Evolutionary conservation across 2,888 invertebrate genomes (phyloP).

Genomic region (Diaphora mendica): DNA sequence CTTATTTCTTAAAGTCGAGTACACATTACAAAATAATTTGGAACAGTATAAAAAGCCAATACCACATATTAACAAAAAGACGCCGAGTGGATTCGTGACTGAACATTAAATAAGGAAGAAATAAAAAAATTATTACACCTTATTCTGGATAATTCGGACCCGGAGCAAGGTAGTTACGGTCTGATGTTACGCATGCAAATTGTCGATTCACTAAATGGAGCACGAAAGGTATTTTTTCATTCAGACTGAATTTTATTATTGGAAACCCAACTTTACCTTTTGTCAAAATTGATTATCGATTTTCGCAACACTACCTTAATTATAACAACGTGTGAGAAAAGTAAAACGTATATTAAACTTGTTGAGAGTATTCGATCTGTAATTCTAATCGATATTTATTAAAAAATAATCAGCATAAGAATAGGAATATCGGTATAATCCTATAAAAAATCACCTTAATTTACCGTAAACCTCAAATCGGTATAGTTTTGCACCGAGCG

Average conservation of each 20-base stretch:
- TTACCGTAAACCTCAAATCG: slow-evolving; percentile 31
- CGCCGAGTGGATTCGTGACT: slow-evolving; percentile 31
- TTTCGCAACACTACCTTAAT: slow-evolving; percentile 27
- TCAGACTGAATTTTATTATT: slow-evolving; percentile 69
- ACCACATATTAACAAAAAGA: slow-evolving; percentile 2
- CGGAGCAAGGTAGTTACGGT: slow-evolving; percentile 66
- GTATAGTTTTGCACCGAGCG: slow-evolving; percentile 27
- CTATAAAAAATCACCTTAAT: slow-evolving; percentile 18
- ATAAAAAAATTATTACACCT: slow-evolving; percentile 65
- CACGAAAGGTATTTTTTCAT: slow-evolving; percentile 55
- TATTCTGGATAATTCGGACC: slow-evolving; percentile 69
- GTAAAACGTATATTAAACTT: not conserved
- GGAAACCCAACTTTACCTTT: slow-evolving; percentile 55
- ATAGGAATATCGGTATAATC: not conserved
- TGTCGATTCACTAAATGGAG: slow-evolving; percentile 62
- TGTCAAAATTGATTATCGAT: slow-evolving; percentile 33
- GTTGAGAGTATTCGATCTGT: not conserved
- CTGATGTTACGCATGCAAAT: slow-evolving; percentile 76
- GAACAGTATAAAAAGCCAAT: slow-evolving; percentile 4
- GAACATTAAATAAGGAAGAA: slow-evolving; percentile 56
- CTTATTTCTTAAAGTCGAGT: too few species aligned
- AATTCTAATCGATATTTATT: slow-evolving; percentile 1
- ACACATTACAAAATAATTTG: slow-evolving; percentile 1
- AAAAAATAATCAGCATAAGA: not conserved
- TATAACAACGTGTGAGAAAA: not conserved